Evolutionary conservation across 2,113 vertebrate species (phyloP), one percentile per base, ranked within the genome.

Genomic region (Scatophagus argus): DNA sequence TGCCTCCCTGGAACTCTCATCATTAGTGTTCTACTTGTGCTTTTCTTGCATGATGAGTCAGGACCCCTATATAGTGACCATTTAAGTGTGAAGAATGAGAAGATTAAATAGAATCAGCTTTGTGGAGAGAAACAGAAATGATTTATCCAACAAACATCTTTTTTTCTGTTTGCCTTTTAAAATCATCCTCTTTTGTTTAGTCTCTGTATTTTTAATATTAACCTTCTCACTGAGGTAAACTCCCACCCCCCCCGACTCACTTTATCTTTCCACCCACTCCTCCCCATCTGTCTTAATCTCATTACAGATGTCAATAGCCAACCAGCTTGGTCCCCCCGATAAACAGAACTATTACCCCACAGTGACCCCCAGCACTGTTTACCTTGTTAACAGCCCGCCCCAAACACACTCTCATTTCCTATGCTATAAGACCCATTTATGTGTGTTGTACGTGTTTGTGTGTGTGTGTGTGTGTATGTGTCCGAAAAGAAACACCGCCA

Each of bases 331-430:
- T 74, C 70, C 77, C 85, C 52, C 88, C 8, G 79, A 91, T 91
- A 93, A 92, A 92, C 88, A 89, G 71, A 60, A 66, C 71, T 81
- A 88, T 93, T 93, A 89, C 78, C 89, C 89, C 71, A 38, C 71
- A 51, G 70, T 86, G 84, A 88, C 90, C 91, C 82, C 46, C 27
- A 70, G 69, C 71, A 79, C 75, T 91, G 81, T 93, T 93, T 92
- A 89, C 88, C 77, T 74, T 85, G 83, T 88, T 89, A 92, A 90
- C 80, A 77, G 62, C 74, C 47, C 5, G 5, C 79, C 76, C 85
- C 77, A 84, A 89, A 87, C 74, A 87, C 85, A 85, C 77, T 80
- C 84, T 92, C 83, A 92, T 95, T 94, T 94, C 92, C 87, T 93
- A 62, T 71, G 70, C 89, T 85, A 84, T 61, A 46, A 36, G 60